These are phyloP conservation scores for Acanthochromis polyacanthus DNA, from an alignment of 2,113 vertebrate species.

Conservation along the genomic window DNA sequence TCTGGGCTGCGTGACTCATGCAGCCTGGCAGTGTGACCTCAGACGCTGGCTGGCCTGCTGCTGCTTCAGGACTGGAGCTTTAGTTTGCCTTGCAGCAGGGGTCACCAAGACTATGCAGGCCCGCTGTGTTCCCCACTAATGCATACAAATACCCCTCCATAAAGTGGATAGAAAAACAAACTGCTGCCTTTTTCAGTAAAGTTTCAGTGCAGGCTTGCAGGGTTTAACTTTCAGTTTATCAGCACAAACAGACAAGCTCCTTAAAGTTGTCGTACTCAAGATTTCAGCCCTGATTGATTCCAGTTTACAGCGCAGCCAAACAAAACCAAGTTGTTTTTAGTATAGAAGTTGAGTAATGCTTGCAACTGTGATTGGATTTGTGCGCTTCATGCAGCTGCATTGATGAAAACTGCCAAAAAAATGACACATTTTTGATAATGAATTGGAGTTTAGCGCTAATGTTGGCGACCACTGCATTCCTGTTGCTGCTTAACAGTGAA, in stretches of 20 bases:
- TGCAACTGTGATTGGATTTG: not conserved
- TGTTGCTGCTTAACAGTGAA: too few relatives aligned
- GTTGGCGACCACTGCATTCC: too few relatives aligned
- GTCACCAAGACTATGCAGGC: constrained; percentile 53
- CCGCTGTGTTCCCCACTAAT: constrained; percentile 13
- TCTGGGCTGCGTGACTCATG: constrained; percentile 66
- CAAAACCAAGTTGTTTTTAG: not conserved
- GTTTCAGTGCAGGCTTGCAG: not conserved
- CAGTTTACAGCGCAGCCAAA: not conserved
- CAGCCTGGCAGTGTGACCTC: constrained; percentile 57
- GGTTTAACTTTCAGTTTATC: not conserved
- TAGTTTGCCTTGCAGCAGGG: constrained; percentile 65
- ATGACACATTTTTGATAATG: too few relatives aligned
- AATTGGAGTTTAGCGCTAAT: too few relatives aligned
- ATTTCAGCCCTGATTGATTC: not conserved
- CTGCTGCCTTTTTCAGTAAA: not conserved
- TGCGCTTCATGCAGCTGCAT: not conserved
- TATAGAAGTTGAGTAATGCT: not conserved
- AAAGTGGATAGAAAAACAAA: not conserved
- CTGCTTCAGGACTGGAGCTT: constrained; percentile 56
- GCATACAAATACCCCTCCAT: not conserved
- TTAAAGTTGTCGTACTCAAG: not conserved
- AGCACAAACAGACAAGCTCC: not conserved
- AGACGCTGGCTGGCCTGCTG: constrained; percentile 50
- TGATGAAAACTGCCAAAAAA: too few relatives aligned